Conservation (phyloP, 2,113 vertebrate species). For the Pterophyllum scalare region DNA sequence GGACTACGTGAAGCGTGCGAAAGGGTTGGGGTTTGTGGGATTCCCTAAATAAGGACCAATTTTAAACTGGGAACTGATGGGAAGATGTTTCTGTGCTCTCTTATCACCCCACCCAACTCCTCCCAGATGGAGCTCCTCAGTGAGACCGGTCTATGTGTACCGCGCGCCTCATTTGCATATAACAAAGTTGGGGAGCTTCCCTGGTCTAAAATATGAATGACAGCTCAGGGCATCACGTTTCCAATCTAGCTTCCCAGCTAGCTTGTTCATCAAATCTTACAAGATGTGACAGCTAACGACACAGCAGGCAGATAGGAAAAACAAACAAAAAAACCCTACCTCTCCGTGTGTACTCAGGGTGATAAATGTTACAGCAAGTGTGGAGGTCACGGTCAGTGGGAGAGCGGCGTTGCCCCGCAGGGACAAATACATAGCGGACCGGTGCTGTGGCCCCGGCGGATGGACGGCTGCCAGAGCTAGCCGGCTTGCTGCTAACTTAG, state of each 20-base stretch:
- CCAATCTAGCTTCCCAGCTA: slow-evolving; percentile 29
- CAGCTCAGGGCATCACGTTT: background rate
- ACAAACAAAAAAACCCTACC: background rate
- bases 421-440: background rate
- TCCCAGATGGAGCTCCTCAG: background rate
- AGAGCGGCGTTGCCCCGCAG: slow-evolving; percentile 3
- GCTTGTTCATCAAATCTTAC: slow-evolving; percentile 35
- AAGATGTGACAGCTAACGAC: slow-evolving; percentile 15
- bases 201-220: slow-evolving; percentile 22
- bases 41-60: background rate
- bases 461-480: slow-evolving; percentile 39
- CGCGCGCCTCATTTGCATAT: slow-evolving; percentile 19
- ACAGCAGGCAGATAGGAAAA: background rate
- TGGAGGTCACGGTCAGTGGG: slow-evolving; percentile 37
- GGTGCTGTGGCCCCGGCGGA: slow-evolving; percentile 28
- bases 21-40: background rate
- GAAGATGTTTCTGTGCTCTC: background rate
- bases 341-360: background rate
- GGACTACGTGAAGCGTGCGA: background rate
- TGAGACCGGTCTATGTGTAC: background rate
- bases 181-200: slow-evolving; percentile 18
- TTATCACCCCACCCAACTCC: slow-evolving; percentile 8
- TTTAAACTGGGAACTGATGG: background rate
- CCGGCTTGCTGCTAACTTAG: slow-evolving; percentile 48
- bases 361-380: background rate